A percentile compares a stretch with the other conserved stretches of the same genome.
These are phyloP conservation scores for Vombatus ursinus DNA, from an alignment of 2,113 vertebrate genomes.

Conservation along the genomic window DNA sequence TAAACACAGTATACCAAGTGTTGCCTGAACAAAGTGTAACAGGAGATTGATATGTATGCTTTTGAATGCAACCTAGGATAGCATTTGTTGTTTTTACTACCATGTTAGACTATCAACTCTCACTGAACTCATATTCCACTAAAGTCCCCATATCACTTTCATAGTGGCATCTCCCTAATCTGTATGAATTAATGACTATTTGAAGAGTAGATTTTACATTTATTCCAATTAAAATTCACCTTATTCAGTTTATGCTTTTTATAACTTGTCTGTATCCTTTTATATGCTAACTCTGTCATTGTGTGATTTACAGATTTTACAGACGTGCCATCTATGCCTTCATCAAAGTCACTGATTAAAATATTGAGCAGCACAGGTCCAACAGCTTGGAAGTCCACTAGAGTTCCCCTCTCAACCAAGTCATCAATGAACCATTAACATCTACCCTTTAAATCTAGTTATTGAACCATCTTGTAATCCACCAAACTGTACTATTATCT, in stretches of 20 bases:
- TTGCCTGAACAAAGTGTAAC: background rate
- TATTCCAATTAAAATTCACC: background rate
- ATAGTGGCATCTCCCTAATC: background rate
- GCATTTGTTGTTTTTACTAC: background rate
- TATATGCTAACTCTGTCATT: background rate
- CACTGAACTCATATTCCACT: background rate
- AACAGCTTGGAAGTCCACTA: background rate
- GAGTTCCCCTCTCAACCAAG: background rate
- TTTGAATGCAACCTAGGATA: background rate
- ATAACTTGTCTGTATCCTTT: background rate
- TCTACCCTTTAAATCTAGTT: too few relatives aligned
- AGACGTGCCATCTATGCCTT: background rate
- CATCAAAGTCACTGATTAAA: background rate
- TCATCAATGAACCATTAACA: too few relatives aligned
- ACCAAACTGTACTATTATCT: background rate
- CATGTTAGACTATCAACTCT: background rate
- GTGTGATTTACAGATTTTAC: background rate
- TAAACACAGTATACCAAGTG: background rate
- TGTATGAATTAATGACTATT: background rate
- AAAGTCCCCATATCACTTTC: background rate
- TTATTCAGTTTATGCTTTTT: background rate
- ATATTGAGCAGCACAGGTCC: background rate
- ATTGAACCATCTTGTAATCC: background rate
- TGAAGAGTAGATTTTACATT: background rate
- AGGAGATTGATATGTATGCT: background rate